phyloP scores from a whole-genome alignment of 2,888 invertebrate species.

The Gymnocheta viridis region DNA sequence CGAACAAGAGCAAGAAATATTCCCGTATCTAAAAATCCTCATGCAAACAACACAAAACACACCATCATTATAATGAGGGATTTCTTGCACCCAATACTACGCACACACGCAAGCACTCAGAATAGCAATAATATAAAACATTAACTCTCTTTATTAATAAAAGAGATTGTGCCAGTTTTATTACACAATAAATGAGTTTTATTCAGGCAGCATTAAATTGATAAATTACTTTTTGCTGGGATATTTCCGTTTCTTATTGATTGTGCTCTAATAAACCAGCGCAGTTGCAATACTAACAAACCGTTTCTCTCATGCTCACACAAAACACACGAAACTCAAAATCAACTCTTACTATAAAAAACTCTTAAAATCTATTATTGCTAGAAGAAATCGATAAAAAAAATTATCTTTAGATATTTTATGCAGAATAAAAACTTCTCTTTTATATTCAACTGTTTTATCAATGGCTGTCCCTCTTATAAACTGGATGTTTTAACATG shows the following conservation, averaged over 20 bases:
- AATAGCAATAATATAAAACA: conserved; percentile 16
- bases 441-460: neutral
- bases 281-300: conserved; percentile 13
- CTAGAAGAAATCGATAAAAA: neutral
- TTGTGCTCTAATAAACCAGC: conserved; percentile 16
- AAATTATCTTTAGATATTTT: neutral
- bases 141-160: conserved; percentile 58
- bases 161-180: conserved; percentile 50
- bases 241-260: neutral
- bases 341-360: neutral
- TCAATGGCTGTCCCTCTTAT: neutral
- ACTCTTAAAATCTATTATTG: neutral
- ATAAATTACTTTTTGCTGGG: conserved; percentile 58
- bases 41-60: conserved; percentile 15
- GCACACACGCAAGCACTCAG: neutral
- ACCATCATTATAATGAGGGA: conserved; percentile 37
- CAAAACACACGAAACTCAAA: neutral
- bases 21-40: conserved; percentile 23
- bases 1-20: conserved; percentile 39
- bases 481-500: conserved; percentile 42
- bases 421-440: neutral
- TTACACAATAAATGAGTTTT: conserved; percentile 54
- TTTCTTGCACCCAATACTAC: conserved; percentile 38
- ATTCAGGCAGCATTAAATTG: conserved; percentile 61
- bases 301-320: neutral